Evolutionary conservation across 1,140 invertebrate genomes (phyloP), one percentile per base, ranked within the genome.

Genomic region (Lordiphosa collinella): DNA sequence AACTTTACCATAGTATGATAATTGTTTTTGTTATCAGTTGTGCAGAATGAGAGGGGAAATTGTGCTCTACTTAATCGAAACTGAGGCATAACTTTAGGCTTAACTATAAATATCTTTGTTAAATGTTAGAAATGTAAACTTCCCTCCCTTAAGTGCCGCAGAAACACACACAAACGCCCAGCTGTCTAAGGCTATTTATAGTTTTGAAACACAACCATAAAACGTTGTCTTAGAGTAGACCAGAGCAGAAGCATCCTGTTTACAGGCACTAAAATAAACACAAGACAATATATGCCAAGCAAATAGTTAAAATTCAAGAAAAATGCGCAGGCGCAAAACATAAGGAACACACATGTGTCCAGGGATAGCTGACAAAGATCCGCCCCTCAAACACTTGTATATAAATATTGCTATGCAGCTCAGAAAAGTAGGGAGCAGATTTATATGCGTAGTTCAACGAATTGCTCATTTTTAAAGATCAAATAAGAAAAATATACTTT

Each of bases 41-140:
- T 53, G 47, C 46, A 34, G 52, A 64, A 22, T 35, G 32, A 7
- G 35, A 38, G 34, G 52, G 5, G 14, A 18, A 13, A 37, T 32
- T 49, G 35, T 49, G 35, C 51, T 36, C 38, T 22, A 14, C 12
- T 32, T 50, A 35, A 50, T 16, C 25, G 29, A 34, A 76, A 78
- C 10, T 71, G 43, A 38, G 58, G 76, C 76, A 82, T 82, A 82
- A 84, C 78, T 82, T 82, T 82, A 82, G 76, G 76, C 76, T 68
- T 71, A 50, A 38, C 29, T 50, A 35, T 29, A 34, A 35, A 12
- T 37, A 18, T 29, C 25, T 8, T 29, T 29, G 25, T 29, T 29
- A 36, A 50, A 50, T 22, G 35, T 25, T n/a, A n/a, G 10, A 12
- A 37, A 35, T 50, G 32, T 50, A 37, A 50, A 44, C 41, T 44